These are phyloP conservation scores for Coccyzus lansbergi DNA, from an alignment of 2,797 vertebrate species.

Conservation along the genomic window DNA sequence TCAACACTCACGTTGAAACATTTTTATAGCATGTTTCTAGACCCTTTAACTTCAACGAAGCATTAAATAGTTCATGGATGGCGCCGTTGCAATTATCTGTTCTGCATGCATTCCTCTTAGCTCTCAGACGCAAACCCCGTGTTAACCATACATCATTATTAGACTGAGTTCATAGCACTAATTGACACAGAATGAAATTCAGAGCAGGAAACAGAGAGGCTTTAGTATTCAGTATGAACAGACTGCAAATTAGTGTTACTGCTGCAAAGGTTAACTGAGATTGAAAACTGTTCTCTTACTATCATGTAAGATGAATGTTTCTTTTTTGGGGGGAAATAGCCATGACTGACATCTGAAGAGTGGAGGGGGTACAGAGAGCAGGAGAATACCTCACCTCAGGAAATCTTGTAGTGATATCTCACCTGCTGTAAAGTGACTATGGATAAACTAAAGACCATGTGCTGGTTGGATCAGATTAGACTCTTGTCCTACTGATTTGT, in stretches of 20 bases:
- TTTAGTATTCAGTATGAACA: constrained; percentile 30
- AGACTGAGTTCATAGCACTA: constrained; percentile 51
- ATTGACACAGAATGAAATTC: constrained; percentile 70
- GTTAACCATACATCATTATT: constrained; percentile 64
- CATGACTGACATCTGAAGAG: not conserved
- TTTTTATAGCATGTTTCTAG: not conserved
- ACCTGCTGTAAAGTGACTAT: not conserved
- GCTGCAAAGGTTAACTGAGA: constrained; percentile 68
- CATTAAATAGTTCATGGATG: not conserved
- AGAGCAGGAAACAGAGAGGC: constrained; percentile 16
- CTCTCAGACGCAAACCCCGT: not conserved
- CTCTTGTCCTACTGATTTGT: not conserved
- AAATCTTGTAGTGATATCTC: not conserved
- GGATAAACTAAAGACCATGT: not conserved
- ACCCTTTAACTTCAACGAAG: not conserved
- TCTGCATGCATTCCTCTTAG: not conserved
- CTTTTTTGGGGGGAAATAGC: not conserved
- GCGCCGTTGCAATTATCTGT: not conserved
- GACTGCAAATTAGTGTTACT: constrained; percentile 35
- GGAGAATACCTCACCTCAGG: not conserved
- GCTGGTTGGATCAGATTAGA: not conserved
- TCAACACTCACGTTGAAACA: not conserved
- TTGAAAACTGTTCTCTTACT: constrained; percentile 25
- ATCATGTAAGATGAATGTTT: not conserved
- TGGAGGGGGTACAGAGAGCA: not conserved